Evolutionary conservation across 64 coral and sea anemone species (phyloP), one percentile per base, ranked within the genome.

Genomic region (Platygyra sinensis): DNA sequence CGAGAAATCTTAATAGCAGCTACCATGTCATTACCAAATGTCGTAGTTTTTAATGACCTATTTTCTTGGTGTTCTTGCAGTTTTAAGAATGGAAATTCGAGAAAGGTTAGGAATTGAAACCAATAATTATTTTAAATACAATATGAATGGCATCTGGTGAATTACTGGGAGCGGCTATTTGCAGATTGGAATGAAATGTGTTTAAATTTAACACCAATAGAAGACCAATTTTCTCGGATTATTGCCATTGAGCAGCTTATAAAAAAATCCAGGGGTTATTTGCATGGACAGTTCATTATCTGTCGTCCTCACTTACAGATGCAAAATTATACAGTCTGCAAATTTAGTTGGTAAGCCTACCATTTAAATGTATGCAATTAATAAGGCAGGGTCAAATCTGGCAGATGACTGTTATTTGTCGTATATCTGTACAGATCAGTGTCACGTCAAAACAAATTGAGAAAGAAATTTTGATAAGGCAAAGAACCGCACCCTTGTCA

Each of bases 51-150:
- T 1, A 8, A 32, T 69, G 5, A 69, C 29, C 8, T 69, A 83
- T 1, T 83, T 83, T 83, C 62, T 16, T 13, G 11, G 61, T 15
- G 30, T 42, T 39, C 61, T 65, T 42, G 60, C 29, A 32, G 28
- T 83, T 67, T 60, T 6, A 72, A 28, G 62, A 67, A 71, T 67
- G 60, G 61, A 71, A 85, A 85, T 64, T 85, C 67, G 81, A 85
- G 63, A 71, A 85, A 22, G 24, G 17, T 15, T 50, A n/a, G 4
- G 33, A 77, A 77, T 77, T 77, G n/a, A 20, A 22, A 77, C n/a
- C 33, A 46, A 77, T 77, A 46, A 46, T 46, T 46, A 46, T 46
- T 77, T 24, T 30, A 50, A 77, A 50, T 17, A 30, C 28, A 50
- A 71, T 71, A 72, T 72, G 81, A 72, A 15, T 22, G 63, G 81